phyloP scores from a whole-genome alignment of 2,797 vertebrate species.

The Alcedo atthis region DNA sequence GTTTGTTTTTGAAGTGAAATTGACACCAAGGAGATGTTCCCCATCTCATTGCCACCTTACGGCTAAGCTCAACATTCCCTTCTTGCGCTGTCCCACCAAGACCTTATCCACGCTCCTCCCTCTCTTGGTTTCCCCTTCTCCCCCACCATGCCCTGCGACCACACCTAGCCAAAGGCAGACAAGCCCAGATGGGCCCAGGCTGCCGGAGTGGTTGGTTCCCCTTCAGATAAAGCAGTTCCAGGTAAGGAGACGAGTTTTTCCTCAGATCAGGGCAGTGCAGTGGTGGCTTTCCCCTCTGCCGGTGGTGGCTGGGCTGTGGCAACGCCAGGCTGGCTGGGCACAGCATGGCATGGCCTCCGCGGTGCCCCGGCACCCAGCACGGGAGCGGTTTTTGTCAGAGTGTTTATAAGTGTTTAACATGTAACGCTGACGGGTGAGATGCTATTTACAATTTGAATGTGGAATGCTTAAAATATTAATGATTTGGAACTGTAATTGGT shows the following conservation, averaged over 20 bases:
- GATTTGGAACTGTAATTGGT: constrained; percentile 76
- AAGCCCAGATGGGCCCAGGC: not conserved
- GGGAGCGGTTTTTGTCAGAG: constrained; percentile 1
- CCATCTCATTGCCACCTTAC: accelerated
- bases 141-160: accelerated
- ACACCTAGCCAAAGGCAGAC: not conserved
- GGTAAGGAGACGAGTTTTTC: constrained; percentile 39
- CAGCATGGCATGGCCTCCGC: accelerated
- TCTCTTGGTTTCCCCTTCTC: not conserved
- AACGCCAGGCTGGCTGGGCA: not conserved
- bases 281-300: not conserved
- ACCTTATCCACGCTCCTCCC: not conserved
- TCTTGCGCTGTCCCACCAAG: not conserved
- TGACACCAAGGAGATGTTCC: not conserved
- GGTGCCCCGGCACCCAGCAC: not conserved
- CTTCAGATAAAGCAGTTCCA: constrained; percentile 33
- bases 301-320: not conserved
- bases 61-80: not conserved
- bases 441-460: constrained; percentile 62
- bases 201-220: constrained; percentile 61
- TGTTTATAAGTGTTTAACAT: not conserved
- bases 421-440: constrained; percentile 6
- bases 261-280: not conserved
- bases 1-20: not conserved
- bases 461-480: constrained; percentile 77